phyloP scores from a whole-genome alignment of 2,113 vertebrate genomes.

The Cochlearius cochlearius region DNA sequence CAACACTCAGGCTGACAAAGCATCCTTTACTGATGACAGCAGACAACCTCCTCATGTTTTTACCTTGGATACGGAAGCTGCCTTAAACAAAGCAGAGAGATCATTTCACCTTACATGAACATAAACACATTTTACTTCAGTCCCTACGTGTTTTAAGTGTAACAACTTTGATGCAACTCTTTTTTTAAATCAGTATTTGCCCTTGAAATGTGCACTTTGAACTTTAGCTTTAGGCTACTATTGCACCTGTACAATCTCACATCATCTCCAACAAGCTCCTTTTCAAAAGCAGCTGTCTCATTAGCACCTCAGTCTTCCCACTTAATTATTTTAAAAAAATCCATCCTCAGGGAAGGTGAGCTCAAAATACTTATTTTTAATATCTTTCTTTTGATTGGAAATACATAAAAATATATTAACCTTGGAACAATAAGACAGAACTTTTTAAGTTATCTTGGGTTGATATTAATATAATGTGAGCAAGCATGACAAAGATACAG shows the following conservation, averaged over 20 bases:
- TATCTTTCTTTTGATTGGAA: constrained; percentile 27
- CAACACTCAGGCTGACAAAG: neutral
- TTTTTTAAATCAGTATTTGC: neutral
- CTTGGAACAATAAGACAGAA: constrained; percentile 34
- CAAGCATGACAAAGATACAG: constrained; percentile 29
- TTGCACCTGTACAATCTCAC: neutral
- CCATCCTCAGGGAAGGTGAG: constrained; percentile 33
- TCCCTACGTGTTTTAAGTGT: neutral
- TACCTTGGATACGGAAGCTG: neutral
- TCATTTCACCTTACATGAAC: neutral
- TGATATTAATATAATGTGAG: constrained; percentile 38
- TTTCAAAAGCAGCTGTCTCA: neutral
- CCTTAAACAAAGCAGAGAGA: neutral
- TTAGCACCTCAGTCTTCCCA: constrained; percentile 20
- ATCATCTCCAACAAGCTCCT: neutral
- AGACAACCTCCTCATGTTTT: neutral
- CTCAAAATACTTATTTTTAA: constrained; percentile 8
- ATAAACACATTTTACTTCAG: neutral
- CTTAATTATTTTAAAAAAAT: constrained; percentile 26
- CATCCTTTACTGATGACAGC: neutral
- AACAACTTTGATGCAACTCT: neutral
- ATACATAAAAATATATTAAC: constrained; percentile 41
- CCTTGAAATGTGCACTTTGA: constrained; percentile 40
- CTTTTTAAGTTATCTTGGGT: neutral
- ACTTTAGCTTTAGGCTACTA: constrained; percentile 31